These are phyloP conservation scores for Dasyurus viverrinus DNA, from an alignment of 2,113 vertebrate species.

Conservation along the genomic window DNA sequence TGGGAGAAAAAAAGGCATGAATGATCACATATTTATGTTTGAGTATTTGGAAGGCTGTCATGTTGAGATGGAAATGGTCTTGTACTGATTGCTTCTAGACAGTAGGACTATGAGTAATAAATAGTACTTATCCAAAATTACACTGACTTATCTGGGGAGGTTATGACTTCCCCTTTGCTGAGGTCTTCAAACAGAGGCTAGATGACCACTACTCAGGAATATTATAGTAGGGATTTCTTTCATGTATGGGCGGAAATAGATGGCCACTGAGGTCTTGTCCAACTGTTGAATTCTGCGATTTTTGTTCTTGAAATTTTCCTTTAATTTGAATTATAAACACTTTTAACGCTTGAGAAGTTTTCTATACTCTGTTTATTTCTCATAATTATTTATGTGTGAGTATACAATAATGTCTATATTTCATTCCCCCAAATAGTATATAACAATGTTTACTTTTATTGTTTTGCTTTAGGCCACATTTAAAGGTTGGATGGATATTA, in stretches of 20 bases:
- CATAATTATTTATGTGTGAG: neutral
- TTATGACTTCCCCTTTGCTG: neutral
- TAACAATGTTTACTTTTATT: constrained; percentile 14
- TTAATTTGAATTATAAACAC: neutral
- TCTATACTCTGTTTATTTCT: neutral
- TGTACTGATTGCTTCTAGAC: neutral
- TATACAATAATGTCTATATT: neutral
- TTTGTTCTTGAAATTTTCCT: neutral
- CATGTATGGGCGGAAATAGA: neutral
- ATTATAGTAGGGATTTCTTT: neutral
- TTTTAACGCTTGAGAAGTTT: neutral
- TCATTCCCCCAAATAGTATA: neutral
- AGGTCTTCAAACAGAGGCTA: neutral
- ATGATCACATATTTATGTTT: neutral
- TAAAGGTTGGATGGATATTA: constrained; percentile 87
- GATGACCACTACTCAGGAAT: neutral
- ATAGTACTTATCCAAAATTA: neutral
- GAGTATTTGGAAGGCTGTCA: neutral
- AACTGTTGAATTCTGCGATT: neutral
- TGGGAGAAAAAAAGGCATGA: neutral
- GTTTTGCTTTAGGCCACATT: constrained; percentile 84
- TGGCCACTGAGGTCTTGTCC: neutral
- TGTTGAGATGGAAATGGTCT: neutral
- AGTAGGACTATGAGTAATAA: neutral
- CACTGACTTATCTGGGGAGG: neutral